phyloP scores from a whole-genome alignment of 1,140 invertebrate species.

The Zaprionus taronus region DNA sequence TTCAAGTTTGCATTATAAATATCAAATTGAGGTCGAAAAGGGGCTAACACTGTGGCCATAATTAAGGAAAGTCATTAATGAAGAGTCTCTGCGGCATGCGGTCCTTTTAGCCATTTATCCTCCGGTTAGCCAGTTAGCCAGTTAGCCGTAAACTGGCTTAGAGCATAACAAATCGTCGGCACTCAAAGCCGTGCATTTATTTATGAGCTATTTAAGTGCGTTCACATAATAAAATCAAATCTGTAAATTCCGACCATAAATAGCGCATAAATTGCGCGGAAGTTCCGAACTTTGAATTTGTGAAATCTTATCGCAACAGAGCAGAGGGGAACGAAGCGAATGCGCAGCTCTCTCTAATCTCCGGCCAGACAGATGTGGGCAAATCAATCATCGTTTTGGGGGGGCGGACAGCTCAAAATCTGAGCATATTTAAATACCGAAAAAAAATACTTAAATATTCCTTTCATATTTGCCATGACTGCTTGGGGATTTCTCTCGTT shows the following conservation, averaged over 20 bases:
- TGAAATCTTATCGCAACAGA: conserved; percentile 19
- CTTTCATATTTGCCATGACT: background rate
- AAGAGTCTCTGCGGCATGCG: conserved; percentile 4
- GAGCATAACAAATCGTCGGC: conserved; percentile 31
- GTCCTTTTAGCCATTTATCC: conserved; percentile 6
- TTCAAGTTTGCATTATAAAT: conserved; percentile 20
- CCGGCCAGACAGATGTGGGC: conserved; percentile 8
- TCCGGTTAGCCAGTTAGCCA: conserved; percentile 2
- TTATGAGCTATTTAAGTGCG: conserved; percentile 27
- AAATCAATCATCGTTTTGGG: conserved; percentile 21
- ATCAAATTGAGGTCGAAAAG: conserved; percentile 47
- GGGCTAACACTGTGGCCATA: conserved; percentile 22
- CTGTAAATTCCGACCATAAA: conserved; percentile 19
- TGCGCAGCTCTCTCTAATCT: conserved; percentile 1
- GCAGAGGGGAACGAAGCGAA: background rate
- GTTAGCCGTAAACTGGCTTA: conserved; percentile 15
- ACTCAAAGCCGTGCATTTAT: conserved; percentile 21
- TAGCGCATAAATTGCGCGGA: conserved; percentile 25
- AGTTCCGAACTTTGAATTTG: conserved; percentile 13
- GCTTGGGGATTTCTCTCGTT: background rate
- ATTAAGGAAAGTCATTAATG: conserved; percentile 47
- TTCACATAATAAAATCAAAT: conserved; percentile 36
- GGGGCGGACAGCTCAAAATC: background rate
- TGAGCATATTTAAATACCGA: conserved; percentile 3
- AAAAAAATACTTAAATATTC: conserved; percentile 10